phyloP scores from a whole-genome alignment of 2,113 vertebrate genomes.

The cat (Felis catus) region DNA sequence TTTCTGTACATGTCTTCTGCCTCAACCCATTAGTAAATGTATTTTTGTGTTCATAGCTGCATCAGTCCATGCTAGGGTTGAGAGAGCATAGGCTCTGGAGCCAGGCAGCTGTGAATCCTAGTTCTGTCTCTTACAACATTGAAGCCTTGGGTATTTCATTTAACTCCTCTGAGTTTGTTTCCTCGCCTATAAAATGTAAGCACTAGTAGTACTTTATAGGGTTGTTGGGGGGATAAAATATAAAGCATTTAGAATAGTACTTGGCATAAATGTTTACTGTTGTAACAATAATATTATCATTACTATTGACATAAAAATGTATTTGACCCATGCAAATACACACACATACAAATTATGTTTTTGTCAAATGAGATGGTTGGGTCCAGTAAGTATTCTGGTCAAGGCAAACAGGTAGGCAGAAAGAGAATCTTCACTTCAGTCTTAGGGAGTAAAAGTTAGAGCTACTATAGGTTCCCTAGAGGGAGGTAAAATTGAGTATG shows the following conservation, averaged over 20 bases:
- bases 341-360: not conserved
- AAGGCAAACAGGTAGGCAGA: not conserved
- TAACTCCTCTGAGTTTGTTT: not conserved
- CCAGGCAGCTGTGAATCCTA: not conserved
- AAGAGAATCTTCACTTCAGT: not conserved
- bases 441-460: not conserved
- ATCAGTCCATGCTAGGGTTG: not conserved
- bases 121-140: not conserved
- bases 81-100: not conserved
- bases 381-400: not conserved
- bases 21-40: not conserved
- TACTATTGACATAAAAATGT: not conserved
- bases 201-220: not conserved
- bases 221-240: not conserved
- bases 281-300: not conserved
- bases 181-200: not conserved
- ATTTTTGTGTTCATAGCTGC: not conserved
- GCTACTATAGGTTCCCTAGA: not conserved
- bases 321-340: not conserved
- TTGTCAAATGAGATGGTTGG: not conserved
- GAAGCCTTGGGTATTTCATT: not conserved
- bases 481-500: conserved; percentile 28
- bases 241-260: not conserved
- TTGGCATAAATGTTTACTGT: conserved; percentile 15
- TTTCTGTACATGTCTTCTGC: not conserved